Percentiles rank a stretch among this genome's conserved stretches.
phyloP scores from a whole-genome alignment of 2,888 invertebrate species.

The Amorpha juglandis region DNA sequence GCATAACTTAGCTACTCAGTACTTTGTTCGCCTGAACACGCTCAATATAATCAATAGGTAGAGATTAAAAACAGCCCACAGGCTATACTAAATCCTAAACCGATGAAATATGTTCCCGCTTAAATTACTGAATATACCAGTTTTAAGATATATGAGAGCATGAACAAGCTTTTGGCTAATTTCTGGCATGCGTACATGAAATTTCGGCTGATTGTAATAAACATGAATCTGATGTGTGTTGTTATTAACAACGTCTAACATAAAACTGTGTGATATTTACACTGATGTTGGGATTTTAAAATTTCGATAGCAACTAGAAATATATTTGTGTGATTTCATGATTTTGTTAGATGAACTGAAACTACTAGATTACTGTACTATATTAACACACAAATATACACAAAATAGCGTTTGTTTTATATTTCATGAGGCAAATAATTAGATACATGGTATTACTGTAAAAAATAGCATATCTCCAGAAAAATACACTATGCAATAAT shows the following conservation, averaged over 20 bases:
- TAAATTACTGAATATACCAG: not conserved
- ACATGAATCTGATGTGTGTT: slow-evolving; percentile 13
- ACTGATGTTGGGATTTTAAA: not conserved
- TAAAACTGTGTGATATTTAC: slow-evolving; percentile 9
- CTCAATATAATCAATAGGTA: no score
- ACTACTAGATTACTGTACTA: not conserved
- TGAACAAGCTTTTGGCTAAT: slow-evolving; percentile 9
- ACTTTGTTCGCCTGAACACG: no score
- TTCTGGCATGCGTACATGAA: slow-evolving; percentile 17
- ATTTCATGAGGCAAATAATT: not conserved
- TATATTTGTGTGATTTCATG: not conserved
- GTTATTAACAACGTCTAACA: slow-evolving; percentile 23
- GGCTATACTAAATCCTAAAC: not conserved
- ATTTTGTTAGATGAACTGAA: not conserved
- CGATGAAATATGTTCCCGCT: slow-evolving; percentile 1
- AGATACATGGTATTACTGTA: no score
- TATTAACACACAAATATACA: not conserved
- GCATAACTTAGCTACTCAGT: no score
- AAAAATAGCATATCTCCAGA: not conserved
- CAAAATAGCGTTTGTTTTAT: not conserved
- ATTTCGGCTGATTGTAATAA: slow-evolving; percentile 4
- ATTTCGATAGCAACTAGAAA: not conserved
- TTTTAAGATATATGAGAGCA: slow-evolving; percentile 15
- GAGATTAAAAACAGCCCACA: not conserved
- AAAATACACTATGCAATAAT: not conserved